These are phyloP conservation scores for Setipinna tenuifilis DNA, from an alignment of 2,797 vertebrate species.

Conservation along the genomic window DNA sequence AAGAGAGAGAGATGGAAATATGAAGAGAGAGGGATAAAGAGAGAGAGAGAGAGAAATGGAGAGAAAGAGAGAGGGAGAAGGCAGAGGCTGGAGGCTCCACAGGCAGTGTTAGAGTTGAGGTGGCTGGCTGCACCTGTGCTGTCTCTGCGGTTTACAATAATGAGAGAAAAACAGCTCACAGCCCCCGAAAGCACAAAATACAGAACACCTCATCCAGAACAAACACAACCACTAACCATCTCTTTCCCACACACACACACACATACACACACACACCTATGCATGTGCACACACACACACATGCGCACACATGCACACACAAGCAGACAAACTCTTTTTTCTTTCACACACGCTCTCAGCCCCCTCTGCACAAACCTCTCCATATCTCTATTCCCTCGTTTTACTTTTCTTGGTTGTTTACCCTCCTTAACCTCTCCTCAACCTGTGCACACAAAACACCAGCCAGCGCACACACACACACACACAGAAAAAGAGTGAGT, in stretches of 20 bases:
- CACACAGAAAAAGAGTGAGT: neutral
- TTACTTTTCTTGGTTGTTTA: conserved; percentile 2
- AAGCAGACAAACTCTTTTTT: neutral
- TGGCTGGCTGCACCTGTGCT: conserved; percentile 47
- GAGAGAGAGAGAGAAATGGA: neutral
- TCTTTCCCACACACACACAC: conserved; percentile 6
- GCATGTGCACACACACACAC: no score
- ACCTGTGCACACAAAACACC: neutral
- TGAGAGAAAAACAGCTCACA: conserved; percentile 35
- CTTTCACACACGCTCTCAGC: neutral
- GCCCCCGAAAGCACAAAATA: conserved; percentile 19
- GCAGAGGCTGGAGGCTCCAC: neutral
- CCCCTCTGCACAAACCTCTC: neutral
- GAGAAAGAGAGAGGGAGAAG: neutral
- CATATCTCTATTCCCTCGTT: neutral
- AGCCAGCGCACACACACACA: neutral
- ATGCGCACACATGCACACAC: no score
- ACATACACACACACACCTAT: neutral
- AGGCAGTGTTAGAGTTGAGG: conserved; percentile 49
- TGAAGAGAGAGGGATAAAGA: no score
- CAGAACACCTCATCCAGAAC: conserved; percentile 26
- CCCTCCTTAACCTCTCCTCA: neutral
- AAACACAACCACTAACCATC: neutral
- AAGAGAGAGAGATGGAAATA: no score
- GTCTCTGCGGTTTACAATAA: conserved; percentile 46